Conservation (phyloP, 2,797 vertebrate genomes). For the Acanthurus tractus region DNA sequence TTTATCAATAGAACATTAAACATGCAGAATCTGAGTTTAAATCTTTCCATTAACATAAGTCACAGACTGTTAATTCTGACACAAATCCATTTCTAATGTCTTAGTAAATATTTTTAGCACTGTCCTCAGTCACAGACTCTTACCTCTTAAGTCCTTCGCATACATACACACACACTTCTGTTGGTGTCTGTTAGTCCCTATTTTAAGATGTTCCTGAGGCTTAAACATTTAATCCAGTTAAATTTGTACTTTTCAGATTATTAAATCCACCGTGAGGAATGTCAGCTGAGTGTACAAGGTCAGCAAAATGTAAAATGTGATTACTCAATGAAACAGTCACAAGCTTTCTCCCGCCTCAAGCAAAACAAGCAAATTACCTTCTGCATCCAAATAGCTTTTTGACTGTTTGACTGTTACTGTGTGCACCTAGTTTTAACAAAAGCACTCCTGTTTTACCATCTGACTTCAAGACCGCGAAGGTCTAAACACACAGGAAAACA, state of each 20-base stretch:
- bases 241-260: slow-evolving; percentile 39
- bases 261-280: slow-evolving; percentile 55
- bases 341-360: background rate
- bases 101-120: slow-evolving; percentile 3
- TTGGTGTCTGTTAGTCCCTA: slow-evolving; percentile 23
- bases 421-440: slow-evolving; percentile 8
- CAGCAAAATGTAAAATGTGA: slow-evolving; percentile 51
- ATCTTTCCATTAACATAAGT: background rate
- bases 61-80: background rate
- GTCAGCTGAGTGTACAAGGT: slow-evolving; percentile 53
- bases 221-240: slow-evolving; percentile 64
- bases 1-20: background rate
- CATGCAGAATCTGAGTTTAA: background rate
- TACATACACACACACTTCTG: slow-evolving; percentile 9
- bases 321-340: slow-evolving; percentile 27
- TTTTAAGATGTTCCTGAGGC: slow-evolving; percentile 48
- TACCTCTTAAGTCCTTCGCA: background rate
- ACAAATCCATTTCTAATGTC: background rate
- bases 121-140: background rate
- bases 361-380: slow-evolving; percentile 1
- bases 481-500: background rate
- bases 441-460: background rate
- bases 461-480: background rate
- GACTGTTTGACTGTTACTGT: background rate
- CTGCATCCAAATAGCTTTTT: background rate